These are phyloP conservation scores for Petaurus breviceps DNA, from an alignment of 2,113 vertebrate genomes.

Conservation along the genomic window DNA sequence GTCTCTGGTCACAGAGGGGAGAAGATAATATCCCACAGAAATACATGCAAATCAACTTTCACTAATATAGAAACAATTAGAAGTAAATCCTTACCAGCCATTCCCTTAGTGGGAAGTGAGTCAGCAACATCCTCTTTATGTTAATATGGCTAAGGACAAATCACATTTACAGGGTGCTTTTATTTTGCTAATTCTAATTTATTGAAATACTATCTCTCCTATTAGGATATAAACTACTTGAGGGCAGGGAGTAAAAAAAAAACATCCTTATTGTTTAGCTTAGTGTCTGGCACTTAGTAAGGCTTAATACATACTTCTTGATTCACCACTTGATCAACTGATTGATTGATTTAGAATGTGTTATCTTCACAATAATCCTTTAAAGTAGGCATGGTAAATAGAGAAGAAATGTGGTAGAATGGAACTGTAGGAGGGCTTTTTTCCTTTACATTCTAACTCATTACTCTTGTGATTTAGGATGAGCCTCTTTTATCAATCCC, in stretches of 20 bases:
- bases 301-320: neutral
- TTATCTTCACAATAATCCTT: neutral
- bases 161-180: neutral
- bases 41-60: neutral
- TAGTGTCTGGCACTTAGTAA: neutral
- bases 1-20: neutral
- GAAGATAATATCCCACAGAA: neutral
- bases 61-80: neutral
- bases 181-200: neutral
- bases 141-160: neutral
- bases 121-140: neutral
- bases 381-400: neutral
- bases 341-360: neutral
- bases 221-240: neutral
- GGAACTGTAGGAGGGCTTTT: neutral
- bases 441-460: neutral
- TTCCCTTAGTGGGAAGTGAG: neutral
- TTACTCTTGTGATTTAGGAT: neutral
- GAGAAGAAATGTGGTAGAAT: neutral
- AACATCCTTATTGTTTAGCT: neutral
- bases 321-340: neutral
- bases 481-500: neutral
- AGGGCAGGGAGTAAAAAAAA: neutral
- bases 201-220: neutral
- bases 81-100: neutral